Evolutionary conservation across 2,113 vertebrate species (phyloP).

Genomic region (Regulus satrapa): DNA sequence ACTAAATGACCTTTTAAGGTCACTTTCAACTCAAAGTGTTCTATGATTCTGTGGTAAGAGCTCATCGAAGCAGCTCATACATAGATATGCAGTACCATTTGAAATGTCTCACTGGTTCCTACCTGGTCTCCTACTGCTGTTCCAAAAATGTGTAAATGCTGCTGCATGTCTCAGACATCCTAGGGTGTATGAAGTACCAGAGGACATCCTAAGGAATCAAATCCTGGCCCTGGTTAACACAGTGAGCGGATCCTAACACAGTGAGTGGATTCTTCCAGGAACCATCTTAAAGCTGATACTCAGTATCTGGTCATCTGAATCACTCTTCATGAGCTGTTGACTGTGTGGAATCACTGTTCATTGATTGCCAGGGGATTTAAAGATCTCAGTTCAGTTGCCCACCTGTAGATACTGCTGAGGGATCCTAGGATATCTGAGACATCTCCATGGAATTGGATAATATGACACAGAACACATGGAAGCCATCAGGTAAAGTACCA

Average conservation of each 20-base stretch:
- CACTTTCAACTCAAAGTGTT: not conserved
- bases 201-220: not conserved
- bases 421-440: not conserved
- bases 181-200: not conserved
- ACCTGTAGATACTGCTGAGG: not conserved
- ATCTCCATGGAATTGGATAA: not conserved
- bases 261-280: not conserved
- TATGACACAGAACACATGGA: not conserved
- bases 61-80: not conserved
- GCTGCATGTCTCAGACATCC: not conserved
- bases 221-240: not conserved
- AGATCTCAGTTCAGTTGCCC: not conserved
- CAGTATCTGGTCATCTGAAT: not conserved
- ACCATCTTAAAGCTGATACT: not conserved
- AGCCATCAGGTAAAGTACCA: not conserved
- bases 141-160: not conserved
- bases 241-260: not conserved
- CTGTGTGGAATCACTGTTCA: not conserved
- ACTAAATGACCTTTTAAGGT: not conserved
- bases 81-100: not conserved
- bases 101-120: not conserved
- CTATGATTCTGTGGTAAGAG: not conserved
- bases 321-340: rapidly evolving
- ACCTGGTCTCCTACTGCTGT: not conserved
- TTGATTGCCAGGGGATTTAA: not conserved